Evolutionary conservation across 2,888 invertebrate genomes (phyloP).

Genomic region (Caradrina clavipalpis): DNA sequence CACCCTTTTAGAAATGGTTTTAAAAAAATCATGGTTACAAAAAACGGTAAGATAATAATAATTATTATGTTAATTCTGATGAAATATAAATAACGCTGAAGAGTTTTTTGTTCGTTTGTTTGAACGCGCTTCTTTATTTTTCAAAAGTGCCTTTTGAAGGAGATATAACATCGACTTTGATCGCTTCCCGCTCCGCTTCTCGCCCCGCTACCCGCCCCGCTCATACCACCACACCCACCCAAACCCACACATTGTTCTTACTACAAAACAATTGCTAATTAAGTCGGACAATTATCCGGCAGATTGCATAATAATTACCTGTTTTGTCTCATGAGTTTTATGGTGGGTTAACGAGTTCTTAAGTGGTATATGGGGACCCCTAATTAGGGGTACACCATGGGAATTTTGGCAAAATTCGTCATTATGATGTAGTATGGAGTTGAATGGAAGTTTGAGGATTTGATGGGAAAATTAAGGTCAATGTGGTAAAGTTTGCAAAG

Average conservation of each 20-base stretch:
- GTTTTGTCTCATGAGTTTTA: conserved; percentile 45
- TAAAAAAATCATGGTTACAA: too few species aligned
- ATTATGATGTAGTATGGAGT: conserved; percentile 11
- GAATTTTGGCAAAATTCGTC: conserved; percentile 43
- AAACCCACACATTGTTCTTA: conserved; percentile 68
- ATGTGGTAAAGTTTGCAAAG: too few species aligned
- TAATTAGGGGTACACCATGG: conserved; percentile 19
- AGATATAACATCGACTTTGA: too few species aligned
- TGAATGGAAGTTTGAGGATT: background rate
- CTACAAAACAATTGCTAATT: conserved; percentile 78
- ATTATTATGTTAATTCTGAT: too few species aligned
- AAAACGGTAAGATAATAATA: too few species aligned
- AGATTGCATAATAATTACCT: conserved; percentile 69
- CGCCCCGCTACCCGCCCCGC: conserved; percentile 52
- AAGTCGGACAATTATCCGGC: conserved; percentile 63
- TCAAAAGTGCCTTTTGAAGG: too few species aligned
- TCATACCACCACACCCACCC: conserved; percentile 11
- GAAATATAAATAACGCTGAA: too few species aligned
- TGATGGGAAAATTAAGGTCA: too few species aligned
- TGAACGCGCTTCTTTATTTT: too few species aligned
- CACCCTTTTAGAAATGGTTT: too few species aligned
- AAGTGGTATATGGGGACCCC: conserved; percentile 41
- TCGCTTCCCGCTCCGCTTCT: too few species aligned
- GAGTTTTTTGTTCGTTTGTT: too few species aligned
- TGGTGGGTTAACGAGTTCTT: conserved; percentile 61